Evolutionary conservation across 2,888 invertebrate genomes (phyloP).

Genomic region (Aquatica leii): DNA sequence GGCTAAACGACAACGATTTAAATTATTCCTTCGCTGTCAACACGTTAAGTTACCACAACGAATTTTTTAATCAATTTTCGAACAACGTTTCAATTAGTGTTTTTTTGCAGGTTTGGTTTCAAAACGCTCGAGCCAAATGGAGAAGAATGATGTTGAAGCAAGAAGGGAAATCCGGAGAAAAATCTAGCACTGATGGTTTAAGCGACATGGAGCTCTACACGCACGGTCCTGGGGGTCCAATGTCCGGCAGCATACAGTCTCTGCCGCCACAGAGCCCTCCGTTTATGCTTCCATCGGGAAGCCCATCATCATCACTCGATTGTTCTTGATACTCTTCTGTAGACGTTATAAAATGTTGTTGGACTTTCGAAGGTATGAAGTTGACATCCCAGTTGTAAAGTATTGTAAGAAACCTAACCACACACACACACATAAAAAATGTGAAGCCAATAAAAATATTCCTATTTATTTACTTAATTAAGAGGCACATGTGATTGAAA

Average conservation of each 20-base stretch:
- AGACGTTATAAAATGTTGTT: slow-evolving; percentile 10
- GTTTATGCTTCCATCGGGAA: slow-evolving; percentile 73
- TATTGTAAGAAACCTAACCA: neutral
- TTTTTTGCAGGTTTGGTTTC: slow-evolving; percentile 90
- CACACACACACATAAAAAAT: neutral
- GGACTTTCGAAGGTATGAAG: slow-evolving; percentile 25
- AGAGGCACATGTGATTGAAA: slow-evolving; percentile 27
- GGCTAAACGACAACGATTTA: slow-evolving; percentile 19
- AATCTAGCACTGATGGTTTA: slow-evolving; percentile 72
- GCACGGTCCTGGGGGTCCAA: slow-evolving; percentile 65
- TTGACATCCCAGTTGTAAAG: slow-evolving; percentile 16
- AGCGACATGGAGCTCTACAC: slow-evolving; percentile 70
- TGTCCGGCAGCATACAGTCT: slow-evolving; percentile 70
- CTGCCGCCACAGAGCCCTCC: slow-evolving; percentile 76
- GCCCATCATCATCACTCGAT: slow-evolving; percentile 77
- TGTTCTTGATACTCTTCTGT: slow-evolving; percentile 67
- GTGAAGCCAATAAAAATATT: slow-evolving; percentile 14
- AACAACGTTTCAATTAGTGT: neutral
- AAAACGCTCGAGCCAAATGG: slow-evolving; percentile 94
- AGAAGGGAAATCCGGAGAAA: slow-evolving; percentile 73
- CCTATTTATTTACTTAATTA: slow-evolving; percentile 15
- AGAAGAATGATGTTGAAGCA: slow-evolving; percentile 86
- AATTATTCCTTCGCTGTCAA: slow-evolving; percentile 32
- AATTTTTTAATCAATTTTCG: neutral
- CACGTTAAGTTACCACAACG: neutral